Conservation (phyloP, 1,140 invertebrate species). For the Lordiphosa collinella region DNA sequence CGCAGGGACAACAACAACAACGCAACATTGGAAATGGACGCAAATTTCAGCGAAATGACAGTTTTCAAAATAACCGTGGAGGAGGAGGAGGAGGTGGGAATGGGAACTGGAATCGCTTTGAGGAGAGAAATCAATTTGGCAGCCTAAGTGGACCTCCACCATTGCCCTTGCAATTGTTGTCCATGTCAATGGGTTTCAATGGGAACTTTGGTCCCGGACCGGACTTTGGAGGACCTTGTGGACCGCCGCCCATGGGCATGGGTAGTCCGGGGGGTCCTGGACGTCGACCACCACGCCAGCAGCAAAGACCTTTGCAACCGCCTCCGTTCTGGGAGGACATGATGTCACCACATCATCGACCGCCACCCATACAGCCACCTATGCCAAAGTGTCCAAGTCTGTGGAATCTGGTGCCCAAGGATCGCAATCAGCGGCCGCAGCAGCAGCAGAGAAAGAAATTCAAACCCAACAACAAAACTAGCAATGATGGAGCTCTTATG, state of each 20-base stretch:
- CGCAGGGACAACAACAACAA: constrained; percentile 3
- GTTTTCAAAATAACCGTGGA: constrained; percentile 10
- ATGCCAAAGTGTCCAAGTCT: constrained; percentile 63
- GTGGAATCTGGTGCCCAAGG: constrained; percentile 61
- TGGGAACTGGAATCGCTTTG: constrained; percentile 9
- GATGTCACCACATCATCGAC: constrained; percentile 51
- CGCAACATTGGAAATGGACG: constrained; percentile 21
- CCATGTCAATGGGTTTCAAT: constrained; percentile 40
- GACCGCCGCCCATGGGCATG: constrained; percentile 2
- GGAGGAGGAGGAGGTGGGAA: not conserved
- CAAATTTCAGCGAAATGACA: constrained; percentile 23
- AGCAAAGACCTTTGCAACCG: constrained; percentile 47
- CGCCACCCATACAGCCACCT: constrained; percentile 59
- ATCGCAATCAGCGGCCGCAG: constrained; percentile 8
- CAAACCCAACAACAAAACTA: constrained; percentile 28
- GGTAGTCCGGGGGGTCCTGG: constrained; percentile 3
- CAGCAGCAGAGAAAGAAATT: constrained; percentile 17
- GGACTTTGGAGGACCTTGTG: constrained; percentile 14
- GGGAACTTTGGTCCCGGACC: constrained; percentile 30
- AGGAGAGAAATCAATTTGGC: constrained; percentile 23
- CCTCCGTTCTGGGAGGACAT: constrained; percentile 68
- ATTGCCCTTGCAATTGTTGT: constrained; percentile 48
- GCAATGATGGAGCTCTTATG: constrained; percentile 41
- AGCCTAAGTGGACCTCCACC: constrained; percentile 49
- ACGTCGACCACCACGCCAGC: constrained; percentile 5